Percentiles rank a stretch among this genome's conserved stretches.
These are phyloP conservation scores for Edolisoma coerulescens DNA, from an alignment of 2,113 vertebrate genomes.

Conservation along the genomic window DNA sequence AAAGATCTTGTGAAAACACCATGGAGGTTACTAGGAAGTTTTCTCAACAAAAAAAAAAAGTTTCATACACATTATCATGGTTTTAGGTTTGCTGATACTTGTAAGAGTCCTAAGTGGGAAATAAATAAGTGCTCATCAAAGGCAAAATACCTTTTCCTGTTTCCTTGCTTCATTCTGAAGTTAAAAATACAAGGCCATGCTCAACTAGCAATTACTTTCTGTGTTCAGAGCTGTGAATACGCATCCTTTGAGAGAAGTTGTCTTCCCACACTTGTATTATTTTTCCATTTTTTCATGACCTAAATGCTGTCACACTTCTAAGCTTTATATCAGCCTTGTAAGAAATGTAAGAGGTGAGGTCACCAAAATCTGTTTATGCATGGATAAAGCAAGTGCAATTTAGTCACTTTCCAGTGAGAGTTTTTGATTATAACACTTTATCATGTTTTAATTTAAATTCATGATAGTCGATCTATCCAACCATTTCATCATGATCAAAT, in stretches of 20 bases:
- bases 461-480: conserved; percentile 2
- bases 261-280: conserved; percentile 26
- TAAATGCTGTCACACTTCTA: conserved; percentile 34
- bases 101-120: neutral
- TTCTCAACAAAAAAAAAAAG: neutral
- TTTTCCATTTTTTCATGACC: neutral
- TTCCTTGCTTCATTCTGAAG: neutral
- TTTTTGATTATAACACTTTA: neutral
- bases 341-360: conserved; percentile 32
- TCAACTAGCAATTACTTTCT: conserved; percentile 3
- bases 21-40: neutral
- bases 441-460: conserved; percentile 34
- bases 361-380: neutral
- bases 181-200: neutral
- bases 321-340: conserved; percentile 25
- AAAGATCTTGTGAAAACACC: neutral
- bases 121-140: neutral
- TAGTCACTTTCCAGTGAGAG: neutral
- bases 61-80: neutral
- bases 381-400: neutral
- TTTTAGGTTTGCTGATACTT: neutral
- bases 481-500: neutral
- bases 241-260: neutral
- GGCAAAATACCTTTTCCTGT: neutral
- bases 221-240: neutral